Conservation (phyloP, 2,797 vertebrate species). For the Alauda arvensis region DNA sequence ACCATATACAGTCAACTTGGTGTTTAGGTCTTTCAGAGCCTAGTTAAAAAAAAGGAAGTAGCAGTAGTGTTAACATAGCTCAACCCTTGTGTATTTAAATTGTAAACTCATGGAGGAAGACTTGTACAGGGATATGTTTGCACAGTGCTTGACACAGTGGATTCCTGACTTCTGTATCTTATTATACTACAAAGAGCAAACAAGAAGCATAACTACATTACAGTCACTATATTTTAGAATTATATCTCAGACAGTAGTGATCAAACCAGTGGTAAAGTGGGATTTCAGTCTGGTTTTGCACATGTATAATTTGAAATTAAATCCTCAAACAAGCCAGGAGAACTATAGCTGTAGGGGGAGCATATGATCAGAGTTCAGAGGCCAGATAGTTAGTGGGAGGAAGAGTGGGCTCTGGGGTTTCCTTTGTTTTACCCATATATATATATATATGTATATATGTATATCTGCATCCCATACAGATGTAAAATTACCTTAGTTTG, state of each 20-base stretch:
- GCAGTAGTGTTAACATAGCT: conserved; percentile 24
- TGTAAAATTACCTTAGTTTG: conserved; percentile 16
- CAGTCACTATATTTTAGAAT: conserved; percentile 22
- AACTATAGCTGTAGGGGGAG: conserved; percentile 30
- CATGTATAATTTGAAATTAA: conserved; percentile 33
- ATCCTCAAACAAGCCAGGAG: not conserved
- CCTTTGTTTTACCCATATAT: conserved; percentile 6
- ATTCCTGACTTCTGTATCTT: conserved; percentile 36
- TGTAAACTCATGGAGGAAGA: conserved; percentile 44
- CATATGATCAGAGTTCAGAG: conserved; percentile 31
- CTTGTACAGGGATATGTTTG: not conserved
- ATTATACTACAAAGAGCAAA: conserved; percentile 31
- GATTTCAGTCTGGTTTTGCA: conserved; percentile 16
- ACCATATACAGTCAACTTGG: conserved; percentile 25
- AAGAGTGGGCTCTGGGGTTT: conserved; percentile 23
- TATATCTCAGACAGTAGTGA: conserved; percentile 14
- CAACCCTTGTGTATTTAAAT: conserved; percentile 29
- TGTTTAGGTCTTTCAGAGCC: conserved; percentile 34
- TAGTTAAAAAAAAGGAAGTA: not conserved
- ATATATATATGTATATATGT: not conserved
- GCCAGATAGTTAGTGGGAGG: conserved; percentile 3
- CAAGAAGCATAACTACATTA: conserved; percentile 17
- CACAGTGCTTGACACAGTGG: not conserved
- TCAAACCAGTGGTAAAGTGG: conserved; percentile 21
- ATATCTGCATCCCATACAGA: not conserved